Evolutionary conservation across 2,888 invertebrate genomes (phyloP).

Genomic region (Auanema freiburgensis): DNA sequence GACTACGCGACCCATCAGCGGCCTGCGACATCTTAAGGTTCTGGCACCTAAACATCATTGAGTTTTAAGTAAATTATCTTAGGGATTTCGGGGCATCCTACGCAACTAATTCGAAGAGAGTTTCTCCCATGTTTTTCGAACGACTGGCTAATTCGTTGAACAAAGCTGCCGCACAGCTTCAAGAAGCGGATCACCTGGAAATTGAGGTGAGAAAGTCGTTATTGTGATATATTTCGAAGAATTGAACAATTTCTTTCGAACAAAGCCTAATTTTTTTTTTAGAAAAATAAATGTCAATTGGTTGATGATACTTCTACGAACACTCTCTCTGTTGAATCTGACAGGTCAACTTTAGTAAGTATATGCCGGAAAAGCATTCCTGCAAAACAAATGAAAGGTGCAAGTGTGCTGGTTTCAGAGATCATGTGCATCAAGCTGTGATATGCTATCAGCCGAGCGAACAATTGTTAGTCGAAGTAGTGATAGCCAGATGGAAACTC

Average conservation of each 20-base stretch:
- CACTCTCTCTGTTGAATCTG: constrained; percentile 1
- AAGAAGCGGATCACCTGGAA: constrained; percentile 46
- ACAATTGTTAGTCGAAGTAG: neutral
- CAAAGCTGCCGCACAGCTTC: constrained; percentile 42
- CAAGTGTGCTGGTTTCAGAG: too few relatives aligned
- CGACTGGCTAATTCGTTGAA: constrained; percentile 46
- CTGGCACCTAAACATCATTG: neutral
- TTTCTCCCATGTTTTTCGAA: constrained; percentile 47
- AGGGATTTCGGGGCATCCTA: constrained; percentile 45
- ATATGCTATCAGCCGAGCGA: neutral
- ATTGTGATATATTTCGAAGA: neutral
- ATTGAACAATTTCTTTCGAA: neutral
- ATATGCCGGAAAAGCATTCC: too few relatives aligned
- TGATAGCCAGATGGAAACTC: constrained; percentile 4
- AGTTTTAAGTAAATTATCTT: constrained; percentile 2
- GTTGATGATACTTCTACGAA: constrained; percentile 15
- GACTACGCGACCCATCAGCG: constrained; percentile 39
- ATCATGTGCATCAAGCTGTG: too few relatives aligned
- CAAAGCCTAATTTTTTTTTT: neutral
- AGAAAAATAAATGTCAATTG: constrained; percentile 33
- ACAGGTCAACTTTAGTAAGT: too few relatives aligned
- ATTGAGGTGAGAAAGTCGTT: constrained; percentile 30
- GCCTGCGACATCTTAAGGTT: constrained; percentile 41
- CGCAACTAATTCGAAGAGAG: constrained; percentile 39
- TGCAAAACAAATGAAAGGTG: too few relatives aligned